Base-by-base conservation (phyloP, 2,113 vertebrate species). In the Ardeotis arabs region DNA sequence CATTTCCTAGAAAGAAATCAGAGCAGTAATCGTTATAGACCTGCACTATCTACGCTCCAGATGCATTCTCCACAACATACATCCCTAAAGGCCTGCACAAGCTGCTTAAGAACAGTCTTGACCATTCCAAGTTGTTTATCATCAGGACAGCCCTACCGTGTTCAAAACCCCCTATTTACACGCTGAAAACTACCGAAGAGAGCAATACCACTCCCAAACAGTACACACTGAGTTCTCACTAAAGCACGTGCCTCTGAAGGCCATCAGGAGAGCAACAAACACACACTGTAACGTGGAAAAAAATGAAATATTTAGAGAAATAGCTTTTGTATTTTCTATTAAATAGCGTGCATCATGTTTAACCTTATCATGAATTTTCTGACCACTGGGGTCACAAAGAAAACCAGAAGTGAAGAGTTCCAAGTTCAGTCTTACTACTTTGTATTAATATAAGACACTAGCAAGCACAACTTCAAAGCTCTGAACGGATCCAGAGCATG, bases 1-100 rank as follows among this genome's bases (percentile, higher is more conserved):
- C 99, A 99, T 99, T 96, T 99, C 99, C 99, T 99, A 94, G 47
- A 89, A 73, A 96, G 55, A 90, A 86, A 89, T 41, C 29, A 82
- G 33, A 82, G 56, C 77, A 95, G 33, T 20, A 8, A 45, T 7
- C 17, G 28, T 67, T 80, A 44, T 6, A 76, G 53, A 44, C 33
- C 12, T 60, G 27, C 62, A 73, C 73, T 20, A 29, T 6, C 24
- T 11, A 15, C 22, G 4, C 35, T 73, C 25, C 37, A 67, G 24
- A 3, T 39, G 10, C 20, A 23, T 45, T 31, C 50, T 23, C 31
- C 47, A 56, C 14, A 72, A 64, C 2, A 37, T 3, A 23, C 5
- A 73, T 21, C 35, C 18, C 37, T 22, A 33, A 67, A 52, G 45
- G 55, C 60, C 25, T 29, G 17, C 24, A 33, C 17, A 59, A 66